Conservation (phyloP, 2,797 vertebrate genomes). For the Dryobates pubescens region DNA sequence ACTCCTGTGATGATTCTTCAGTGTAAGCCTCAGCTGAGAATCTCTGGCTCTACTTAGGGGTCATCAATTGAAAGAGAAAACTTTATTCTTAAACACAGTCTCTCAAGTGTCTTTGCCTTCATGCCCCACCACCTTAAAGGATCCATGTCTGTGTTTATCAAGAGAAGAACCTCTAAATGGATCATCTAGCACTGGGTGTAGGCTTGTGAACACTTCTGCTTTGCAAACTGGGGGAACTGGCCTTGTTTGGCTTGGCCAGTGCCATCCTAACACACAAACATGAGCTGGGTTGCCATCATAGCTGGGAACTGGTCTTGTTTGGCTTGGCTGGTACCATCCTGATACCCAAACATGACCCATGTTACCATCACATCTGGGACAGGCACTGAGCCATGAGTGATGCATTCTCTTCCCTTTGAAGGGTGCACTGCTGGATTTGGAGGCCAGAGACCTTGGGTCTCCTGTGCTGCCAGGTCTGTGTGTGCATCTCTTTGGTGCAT, state of each 20-base stretch:
- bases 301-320: neutral
- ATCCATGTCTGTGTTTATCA: neutral
- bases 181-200: neutral
- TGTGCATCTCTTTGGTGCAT: neutral
- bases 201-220: neutral
- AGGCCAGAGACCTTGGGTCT: neutral
- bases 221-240: neutral
- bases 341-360: rapidly evolving
- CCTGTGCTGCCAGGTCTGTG: neutral
- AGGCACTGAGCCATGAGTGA: neutral
- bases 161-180: neutral
- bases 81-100: neutral
- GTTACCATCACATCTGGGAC: neutral
- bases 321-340: neutral
- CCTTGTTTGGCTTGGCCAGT: neutral
- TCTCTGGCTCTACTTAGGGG: neutral
- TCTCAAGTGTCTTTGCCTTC: neutral
- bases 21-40: neutral
- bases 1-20: neutral
- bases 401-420: neutral
- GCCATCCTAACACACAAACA: neutral
- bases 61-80: neutral
- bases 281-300: neutral
- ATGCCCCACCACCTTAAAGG: neutral
- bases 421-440: rapidly evolving